phyloP scores from a whole-genome alignment of 2,113 vertebrate genomes.

The Ophthalmolycus amberensis region DNA sequence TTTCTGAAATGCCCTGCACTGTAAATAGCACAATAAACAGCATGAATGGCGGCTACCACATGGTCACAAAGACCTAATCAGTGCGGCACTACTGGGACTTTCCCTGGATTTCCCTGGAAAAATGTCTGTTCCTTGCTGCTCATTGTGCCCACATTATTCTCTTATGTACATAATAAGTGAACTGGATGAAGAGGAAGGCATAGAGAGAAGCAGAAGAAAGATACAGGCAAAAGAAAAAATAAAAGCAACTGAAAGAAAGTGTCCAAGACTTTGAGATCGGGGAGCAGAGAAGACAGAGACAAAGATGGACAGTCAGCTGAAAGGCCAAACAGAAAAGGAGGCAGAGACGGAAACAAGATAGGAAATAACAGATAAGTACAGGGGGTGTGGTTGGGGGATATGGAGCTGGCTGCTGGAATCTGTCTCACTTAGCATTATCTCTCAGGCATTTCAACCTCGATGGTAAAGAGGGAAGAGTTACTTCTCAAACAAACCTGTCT shows the following conservation, averaged over 20 bases:
- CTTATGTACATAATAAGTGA: neutral
- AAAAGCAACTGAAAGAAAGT: neutral
- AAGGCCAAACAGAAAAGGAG: neutral
- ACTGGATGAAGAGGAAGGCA: neutral
- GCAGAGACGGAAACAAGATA: conserved; percentile 1
- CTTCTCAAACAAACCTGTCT: too few relatives aligned
- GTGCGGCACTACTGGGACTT: too few relatives aligned
- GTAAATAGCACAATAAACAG: neutral
- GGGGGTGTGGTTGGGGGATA: neutral
- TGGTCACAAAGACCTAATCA: neutral
- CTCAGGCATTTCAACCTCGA: neutral
- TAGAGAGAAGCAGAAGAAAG: neutral
- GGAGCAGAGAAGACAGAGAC: neutral
- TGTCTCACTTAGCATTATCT: conserved; percentile 26
- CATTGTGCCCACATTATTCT: neutral
- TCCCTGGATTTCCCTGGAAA: neutral
- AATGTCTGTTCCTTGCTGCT: too few relatives aligned
- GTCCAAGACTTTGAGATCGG: neutral
- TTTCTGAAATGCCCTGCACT: neutral
- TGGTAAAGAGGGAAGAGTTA: neutral
- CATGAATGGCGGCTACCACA: neutral
- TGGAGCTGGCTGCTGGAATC: conserved; percentile 14
- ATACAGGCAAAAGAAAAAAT: neutral
- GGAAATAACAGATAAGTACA: neutral
- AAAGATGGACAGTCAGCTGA: neutral